Percentiles rank a stretch among this genome's conserved stretches.
Conservation (phyloP, 64 coral and sea anemone species). For the Hydrozoanthus tunicans region DNA sequence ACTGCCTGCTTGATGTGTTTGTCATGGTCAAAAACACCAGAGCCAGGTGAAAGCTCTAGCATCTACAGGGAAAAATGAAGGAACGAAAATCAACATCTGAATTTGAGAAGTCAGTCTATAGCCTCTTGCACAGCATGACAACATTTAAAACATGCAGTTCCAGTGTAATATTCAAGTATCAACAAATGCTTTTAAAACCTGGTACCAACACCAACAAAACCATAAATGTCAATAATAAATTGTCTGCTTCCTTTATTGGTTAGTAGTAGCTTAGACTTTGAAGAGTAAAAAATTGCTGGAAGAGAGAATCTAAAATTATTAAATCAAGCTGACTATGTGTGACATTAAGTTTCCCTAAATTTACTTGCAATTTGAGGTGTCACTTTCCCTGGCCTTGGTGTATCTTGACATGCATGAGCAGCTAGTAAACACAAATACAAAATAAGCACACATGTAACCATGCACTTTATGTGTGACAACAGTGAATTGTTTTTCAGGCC, state of each 20-base stretch:
- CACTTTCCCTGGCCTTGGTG: constrained; percentile 9
- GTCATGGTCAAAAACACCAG: not conserved
- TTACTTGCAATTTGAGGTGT: not conserved
- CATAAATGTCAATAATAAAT: too few species aligned
- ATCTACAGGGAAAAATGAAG: not conserved
- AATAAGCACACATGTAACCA: too few species aligned
- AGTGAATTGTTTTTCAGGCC: too few species aligned
- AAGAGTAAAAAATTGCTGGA: not conserved
- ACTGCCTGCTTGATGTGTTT: too few species aligned
- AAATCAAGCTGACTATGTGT: not conserved
- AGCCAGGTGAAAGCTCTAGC: not conserved
- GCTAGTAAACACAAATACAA: too few species aligned
- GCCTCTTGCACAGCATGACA: not conserved
- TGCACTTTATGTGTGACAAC: too few species aligned
- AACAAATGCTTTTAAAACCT: not conserved
- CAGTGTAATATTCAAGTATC: not conserved
- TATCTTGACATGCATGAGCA: not conserved
- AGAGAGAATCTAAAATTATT: not conserved
- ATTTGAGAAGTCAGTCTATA: not conserved
- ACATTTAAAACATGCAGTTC: not conserved
- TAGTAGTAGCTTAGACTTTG: not conserved
- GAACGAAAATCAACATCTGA: not conserved
- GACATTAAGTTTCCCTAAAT: not conserved
- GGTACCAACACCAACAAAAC: too few species aligned
- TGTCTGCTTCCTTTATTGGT: not conserved